Base-by-base conservation (phyloP, 2,113 vertebrate genomes). In the Psilopogon haemacephalus region DNA sequence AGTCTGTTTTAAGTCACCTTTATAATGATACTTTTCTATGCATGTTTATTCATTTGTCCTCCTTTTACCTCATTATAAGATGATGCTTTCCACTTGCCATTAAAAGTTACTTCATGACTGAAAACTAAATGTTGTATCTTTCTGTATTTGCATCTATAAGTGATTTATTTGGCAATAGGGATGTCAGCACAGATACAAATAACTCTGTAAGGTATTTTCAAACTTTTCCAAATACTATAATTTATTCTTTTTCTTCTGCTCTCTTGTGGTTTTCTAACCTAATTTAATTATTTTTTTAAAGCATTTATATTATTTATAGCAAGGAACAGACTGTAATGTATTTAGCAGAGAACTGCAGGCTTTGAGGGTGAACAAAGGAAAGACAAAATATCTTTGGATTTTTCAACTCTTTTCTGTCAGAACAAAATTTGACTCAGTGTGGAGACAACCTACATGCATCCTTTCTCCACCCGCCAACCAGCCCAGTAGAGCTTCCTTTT, bases 321-420 rank as follows among this genome's bases (percentile, higher is more conserved):
- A 73, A 82, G 74, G 84, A 95, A 92, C 79, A 92, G 69, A 58
- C 70, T 69, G 44, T 80, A 90, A 48, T 78, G 86, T 76, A 70
- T 86, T 96, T 94, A 96, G 67, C 70, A 76, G 70, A 90, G 92
- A 92, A 84, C 67, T 76, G 70, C 72, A 69, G 67, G 50, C 44
- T 95, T 84, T 94, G 63, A 70, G 77, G 44, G 63, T 76, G 84
- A 91, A 93, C 72, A 89, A 88, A 93, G 94, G 87, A 74, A 91
- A 93, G 88, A 94, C 89, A 88, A 95, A 93, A 95, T 76, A 37
- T 84, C 75, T 88, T 80, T 76, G 80, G 81, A 59, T 84, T 94
- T 93, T 92, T 94, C 74, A 83, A 6, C 74, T 96, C 59, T 79
- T 21, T 84, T 87, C 88, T 92, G 67, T 73, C 11, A 72, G 89